phyloP scores from a whole-genome alignment of 2,888 invertebrate species.

The Sinotaia quadrata region DNA sequence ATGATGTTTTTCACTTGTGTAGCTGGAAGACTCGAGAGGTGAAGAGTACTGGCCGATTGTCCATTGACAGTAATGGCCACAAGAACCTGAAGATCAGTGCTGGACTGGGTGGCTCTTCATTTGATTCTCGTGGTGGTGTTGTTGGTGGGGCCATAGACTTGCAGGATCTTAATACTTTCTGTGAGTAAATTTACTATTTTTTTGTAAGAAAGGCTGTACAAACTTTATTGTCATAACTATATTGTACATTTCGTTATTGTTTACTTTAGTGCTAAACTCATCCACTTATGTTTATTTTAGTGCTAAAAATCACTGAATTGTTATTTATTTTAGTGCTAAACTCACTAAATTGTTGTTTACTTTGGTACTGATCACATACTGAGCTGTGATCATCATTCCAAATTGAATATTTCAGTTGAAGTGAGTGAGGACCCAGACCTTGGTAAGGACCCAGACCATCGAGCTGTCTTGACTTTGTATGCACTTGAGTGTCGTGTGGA shows the following conservation, averaged over 20 bases:
- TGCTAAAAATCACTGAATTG: not conserved
- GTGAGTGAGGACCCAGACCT: slow-evolving; percentile 92
- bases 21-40: slow-evolving; percentile 95
- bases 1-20: slow-evolving; percentile 22
- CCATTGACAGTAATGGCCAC: slow-evolving; percentile 93
- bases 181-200: too few relatives aligned
- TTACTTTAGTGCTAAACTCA: too few relatives aligned
- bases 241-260: too few relatives aligned
- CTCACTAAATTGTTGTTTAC: not conserved
- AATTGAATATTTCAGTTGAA: slow-evolving; percentile 84
- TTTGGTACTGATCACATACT: not conserved
- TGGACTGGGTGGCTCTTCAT: slow-evolving; percentile 88
- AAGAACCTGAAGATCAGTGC: slow-evolving; percentile 93
- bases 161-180: slow-evolving; percentile 87
- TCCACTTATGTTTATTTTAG: too few relatives aligned
- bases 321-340: not conserved
- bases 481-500: slow-evolving; percentile 92
- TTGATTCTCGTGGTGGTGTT: slow-evolving; percentile 97
- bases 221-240: too few relatives aligned
- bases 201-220: too few relatives aligned
- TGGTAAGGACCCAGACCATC: slow-evolving; percentile 90
- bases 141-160: slow-evolving; percentile 96
- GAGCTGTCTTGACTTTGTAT: slow-evolving; percentile 81
- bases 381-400: not conserved
- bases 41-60: slow-evolving; percentile 90